phyloP scores from a whole-genome alignment of 64 coral and sea anemone species.

The Actinia tenebrosa region DNA sequence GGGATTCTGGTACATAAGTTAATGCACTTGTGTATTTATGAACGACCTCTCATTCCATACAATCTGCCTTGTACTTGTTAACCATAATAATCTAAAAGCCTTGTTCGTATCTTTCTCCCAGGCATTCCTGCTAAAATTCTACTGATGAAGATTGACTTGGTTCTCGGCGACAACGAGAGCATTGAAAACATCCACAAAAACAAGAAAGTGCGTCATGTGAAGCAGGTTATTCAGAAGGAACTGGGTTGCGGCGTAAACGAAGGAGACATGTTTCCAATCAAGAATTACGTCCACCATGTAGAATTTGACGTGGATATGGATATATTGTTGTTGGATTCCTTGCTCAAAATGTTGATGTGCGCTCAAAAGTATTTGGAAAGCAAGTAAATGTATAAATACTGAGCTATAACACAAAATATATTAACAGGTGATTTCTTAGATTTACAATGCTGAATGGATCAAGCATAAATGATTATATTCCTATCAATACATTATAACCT shows the following conservation, averaged over 20 bases:
- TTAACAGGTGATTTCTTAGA: no score
- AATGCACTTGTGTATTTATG: no score
- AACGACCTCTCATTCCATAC: no score
- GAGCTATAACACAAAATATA: no score
- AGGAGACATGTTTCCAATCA: neutral
- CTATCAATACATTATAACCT: no score
- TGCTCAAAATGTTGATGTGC: neutral
- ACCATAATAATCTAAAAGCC: no score
- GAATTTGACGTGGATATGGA: constrained; percentile 9
- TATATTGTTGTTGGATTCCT: neutral
- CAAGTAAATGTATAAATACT: neutral
- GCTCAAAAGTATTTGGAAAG: neutral
- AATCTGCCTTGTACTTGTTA: no score
- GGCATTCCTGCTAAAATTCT: neutral
- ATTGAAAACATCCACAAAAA: neutral
- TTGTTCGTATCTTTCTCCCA: neutral
- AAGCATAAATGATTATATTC: no score
- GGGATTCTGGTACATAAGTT: no score
- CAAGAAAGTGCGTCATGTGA: neutral
- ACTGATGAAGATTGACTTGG: neutral
- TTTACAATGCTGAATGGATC: no score
- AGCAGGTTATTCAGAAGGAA: neutral
- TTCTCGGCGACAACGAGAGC: neutral
- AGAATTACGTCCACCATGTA: neutral
- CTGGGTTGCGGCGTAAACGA: neutral